These are phyloP conservation scores for Diplazon laetatorius DNA, from an alignment of 2,888 invertebrate species.

Conservation along the genomic window DNA sequence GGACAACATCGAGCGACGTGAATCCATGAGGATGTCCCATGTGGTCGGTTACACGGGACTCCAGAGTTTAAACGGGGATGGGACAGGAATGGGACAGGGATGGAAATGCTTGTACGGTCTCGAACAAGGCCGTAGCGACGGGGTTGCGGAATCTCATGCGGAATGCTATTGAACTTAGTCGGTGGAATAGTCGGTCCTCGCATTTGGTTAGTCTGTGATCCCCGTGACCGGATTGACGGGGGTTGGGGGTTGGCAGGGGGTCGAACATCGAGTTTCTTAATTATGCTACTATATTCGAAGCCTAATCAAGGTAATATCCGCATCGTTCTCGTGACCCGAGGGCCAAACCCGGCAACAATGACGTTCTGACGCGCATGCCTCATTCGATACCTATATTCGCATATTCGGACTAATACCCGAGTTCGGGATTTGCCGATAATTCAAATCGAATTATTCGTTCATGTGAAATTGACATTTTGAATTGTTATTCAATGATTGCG, in stretches of 20 bases:
- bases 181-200: constrained; percentile 57
- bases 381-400: background rate
- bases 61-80: background rate
- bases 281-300: constrained; percentile 70
- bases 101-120: constrained; percentile 54
- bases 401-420: background rate
- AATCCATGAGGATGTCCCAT: background rate
- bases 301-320: constrained; percentile 73
- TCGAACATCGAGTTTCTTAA: constrained; percentile 75
- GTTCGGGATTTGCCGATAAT: background rate
- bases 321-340: background rate
- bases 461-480: too few species aligned
- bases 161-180: constrained; percentile 77
- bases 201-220: constrained; percentile 13
- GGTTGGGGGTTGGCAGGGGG: background rate
- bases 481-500: too few species aligned
- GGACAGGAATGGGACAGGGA: constrained; percentile 10
- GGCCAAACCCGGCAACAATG: background rate
- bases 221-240: background rate
- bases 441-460: background rate
- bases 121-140: constrained; percentile 32
- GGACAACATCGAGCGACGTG: too few species aligned
- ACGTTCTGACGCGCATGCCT: background rate
- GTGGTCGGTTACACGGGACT: background rate
- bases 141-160: constrained; percentile 64